Evolutionary conservation across 2,888 invertebrate genomes (phyloP), one percentile per base, ranked within the genome.

Genomic region (Autographa gamma): DNA sequence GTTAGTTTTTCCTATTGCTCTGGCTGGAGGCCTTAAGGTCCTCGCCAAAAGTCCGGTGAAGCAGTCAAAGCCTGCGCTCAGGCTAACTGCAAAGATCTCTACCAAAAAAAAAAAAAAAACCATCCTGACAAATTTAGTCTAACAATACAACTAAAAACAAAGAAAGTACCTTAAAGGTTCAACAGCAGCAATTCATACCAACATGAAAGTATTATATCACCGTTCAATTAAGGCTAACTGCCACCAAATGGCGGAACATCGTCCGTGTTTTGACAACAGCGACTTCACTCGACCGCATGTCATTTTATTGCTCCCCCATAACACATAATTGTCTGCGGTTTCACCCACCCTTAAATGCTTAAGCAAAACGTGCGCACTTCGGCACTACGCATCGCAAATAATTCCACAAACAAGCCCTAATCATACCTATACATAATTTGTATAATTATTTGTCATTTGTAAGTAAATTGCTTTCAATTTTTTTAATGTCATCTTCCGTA

Each of bases 261-360:
- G 81, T 70, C 68, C 69, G 74, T 78, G 71, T 86, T 89, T 87
- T 88, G 86, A 88, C 86, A 86, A 85, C 85, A 86, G 79, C 76
- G 80, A 80, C 83, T 84, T 80, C 77, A 87, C 81, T 87, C 84
- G 80, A 89, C 90, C 89, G 87, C 89, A 90, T 89, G 86, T 84
- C 86, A 85, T 89, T 90, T 89, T 85, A 86, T 82, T 85, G 88
- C 89, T 88, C 86, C 84, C 87, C 85, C 74, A 84, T 87, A 88
- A 88, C 73, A 75, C 75, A 78, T 91, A 92, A 93, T 93, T 88
- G 90, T 82, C 77, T 93, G 93, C 86, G 93, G 93, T 93, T 84
- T 79, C 74, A 78, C 83, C 86, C 86, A 86, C 89, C 89, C 89
- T 88, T 89, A 89, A 91, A 91, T 90, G 91, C 85, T 90, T 89